Percentiles rank a stretch among this genome's conserved stretches.
Conservation (phyloP, 2,797 vertebrate genomes). For the Hoplostethus atlanticus region DNA sequence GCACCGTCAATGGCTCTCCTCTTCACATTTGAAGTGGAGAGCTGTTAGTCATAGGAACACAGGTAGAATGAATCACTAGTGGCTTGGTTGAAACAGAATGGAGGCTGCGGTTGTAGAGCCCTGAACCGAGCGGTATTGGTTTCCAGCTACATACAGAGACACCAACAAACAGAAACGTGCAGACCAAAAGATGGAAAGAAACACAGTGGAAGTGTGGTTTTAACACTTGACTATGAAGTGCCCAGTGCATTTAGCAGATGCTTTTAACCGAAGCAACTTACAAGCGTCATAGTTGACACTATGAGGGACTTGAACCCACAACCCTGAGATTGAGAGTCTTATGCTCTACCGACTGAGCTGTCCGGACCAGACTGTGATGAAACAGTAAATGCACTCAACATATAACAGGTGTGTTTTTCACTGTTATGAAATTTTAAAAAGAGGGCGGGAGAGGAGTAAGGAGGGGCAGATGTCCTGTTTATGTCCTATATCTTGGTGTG, state of each 20-base stretch:
- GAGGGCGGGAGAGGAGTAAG: not conserved
- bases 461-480: not conserved
- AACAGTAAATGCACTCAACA: not conserved
- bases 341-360: too few species aligned
- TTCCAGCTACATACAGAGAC: too few species aligned
- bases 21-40: not conserved
- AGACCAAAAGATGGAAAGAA: constrained; percentile 16
- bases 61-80: not conserved
- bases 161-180: too few species aligned
- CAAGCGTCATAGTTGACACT: too few species aligned
- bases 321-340: too few species aligned
- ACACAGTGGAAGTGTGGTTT: constrained; percentile 35
- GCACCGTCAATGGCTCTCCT: constrained; percentile 31
- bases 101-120: too few species aligned
- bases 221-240: constrained; percentile 36
- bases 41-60: constrained; percentile 7
- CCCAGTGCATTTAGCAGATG: not conserved
- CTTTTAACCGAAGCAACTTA: too few species aligned
- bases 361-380: not conserved
- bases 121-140: too few species aligned
- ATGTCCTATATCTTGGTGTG: not conserved
- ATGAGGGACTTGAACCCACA: too few species aligned
- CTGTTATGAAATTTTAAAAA: not conserved
- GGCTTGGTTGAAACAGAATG: too few species aligned
- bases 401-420: not conserved